Evolutionary conservation across 2,113 vertebrate species (phyloP).

Genomic region (Mionectes macconnelli): DNA sequence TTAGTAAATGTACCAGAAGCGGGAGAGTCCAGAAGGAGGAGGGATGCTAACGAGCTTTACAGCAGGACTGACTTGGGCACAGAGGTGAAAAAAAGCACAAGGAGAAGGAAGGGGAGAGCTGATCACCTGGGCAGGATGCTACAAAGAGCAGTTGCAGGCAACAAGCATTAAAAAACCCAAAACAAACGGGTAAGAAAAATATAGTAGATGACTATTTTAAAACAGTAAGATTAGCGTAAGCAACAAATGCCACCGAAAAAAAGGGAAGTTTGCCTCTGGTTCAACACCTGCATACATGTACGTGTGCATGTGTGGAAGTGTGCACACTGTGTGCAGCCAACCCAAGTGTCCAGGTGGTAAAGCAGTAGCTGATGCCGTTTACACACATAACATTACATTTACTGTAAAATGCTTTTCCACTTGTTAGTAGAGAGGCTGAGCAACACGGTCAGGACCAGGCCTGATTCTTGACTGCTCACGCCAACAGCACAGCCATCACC

Average conservation of each 20-base stretch:
- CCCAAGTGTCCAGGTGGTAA: not conserved
- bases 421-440: not conserved
- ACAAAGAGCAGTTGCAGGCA: slow-evolving; percentile 40
- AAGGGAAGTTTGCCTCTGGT: not conserved
- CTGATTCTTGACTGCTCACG: not conserved
- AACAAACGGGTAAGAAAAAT: not conserved
- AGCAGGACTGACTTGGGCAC: not conserved
- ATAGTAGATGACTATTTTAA: not conserved
- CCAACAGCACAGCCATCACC: not conserved
- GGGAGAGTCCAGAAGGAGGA: not conserved
- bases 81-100: not conserved
- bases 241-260: not conserved
- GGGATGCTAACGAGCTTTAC: not conserved
- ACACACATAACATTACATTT: not conserved
- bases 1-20: not conserved
- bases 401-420: not conserved
- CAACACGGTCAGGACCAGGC: not conserved
- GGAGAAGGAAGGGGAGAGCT: not conserved
- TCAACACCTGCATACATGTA: not conserved
- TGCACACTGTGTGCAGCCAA: not conserved
- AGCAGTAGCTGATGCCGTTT: not conserved
- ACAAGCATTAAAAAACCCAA: not conserved
- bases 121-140: not conserved
- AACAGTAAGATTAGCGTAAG: slow-evolving; percentile 7
- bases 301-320: accelerated